A percentile compares a stretch with the other conserved stretches of the same genome.
These are phyloP conservation scores for Pyrrhosoma nymphula DNA, from an alignment of 2,888 invertebrate species.

Conservation along the genomic window DNA sequence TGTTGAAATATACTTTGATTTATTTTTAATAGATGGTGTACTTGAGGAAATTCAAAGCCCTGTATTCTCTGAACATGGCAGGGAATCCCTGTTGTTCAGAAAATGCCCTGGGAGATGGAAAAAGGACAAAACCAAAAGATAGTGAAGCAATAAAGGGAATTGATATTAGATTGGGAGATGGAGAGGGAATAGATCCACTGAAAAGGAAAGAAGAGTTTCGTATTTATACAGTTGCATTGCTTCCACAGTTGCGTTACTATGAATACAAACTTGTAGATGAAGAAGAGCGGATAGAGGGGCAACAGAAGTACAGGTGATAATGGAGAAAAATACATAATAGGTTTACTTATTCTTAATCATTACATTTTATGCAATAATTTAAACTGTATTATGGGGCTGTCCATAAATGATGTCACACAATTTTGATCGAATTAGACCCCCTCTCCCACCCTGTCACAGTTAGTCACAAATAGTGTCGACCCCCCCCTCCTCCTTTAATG, in stretches of 20 bases:
- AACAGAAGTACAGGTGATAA: slow-evolving; percentile 80
- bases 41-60: slow-evolving; percentile 83
- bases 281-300: slow-evolving; percentile 81
- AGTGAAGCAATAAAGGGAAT: neutral
- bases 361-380: no score
- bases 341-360: no score
- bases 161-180: slow-evolving; percentile 14
- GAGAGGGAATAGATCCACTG: neutral
- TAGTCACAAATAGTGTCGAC: no score
- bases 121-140: neutral
- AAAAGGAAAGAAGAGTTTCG: slow-evolving; percentile 82
- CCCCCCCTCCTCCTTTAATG: no score
- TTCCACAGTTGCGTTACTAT: slow-evolving; percentile 86
- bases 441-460: no score
- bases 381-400: no score
- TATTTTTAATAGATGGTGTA: slow-evolving; percentile 82
- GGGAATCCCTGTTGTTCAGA: slow-evolving; percentile 88
- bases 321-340: slow-evolving; percentile 60
- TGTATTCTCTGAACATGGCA: slow-evolving; percentile 87
- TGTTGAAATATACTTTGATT: no score
- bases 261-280: slow-evolving; percentile 86
- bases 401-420: no score
- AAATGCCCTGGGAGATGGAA: slow-evolving; percentile 43
- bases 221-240: slow-evolving; percentile 85
- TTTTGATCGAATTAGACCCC: no score